These are phyloP conservation scores for Lethenteron camtschaticum DNA, from an alignment of 2,113 vertebrate species.

Conservation along the genomic window DNA sequence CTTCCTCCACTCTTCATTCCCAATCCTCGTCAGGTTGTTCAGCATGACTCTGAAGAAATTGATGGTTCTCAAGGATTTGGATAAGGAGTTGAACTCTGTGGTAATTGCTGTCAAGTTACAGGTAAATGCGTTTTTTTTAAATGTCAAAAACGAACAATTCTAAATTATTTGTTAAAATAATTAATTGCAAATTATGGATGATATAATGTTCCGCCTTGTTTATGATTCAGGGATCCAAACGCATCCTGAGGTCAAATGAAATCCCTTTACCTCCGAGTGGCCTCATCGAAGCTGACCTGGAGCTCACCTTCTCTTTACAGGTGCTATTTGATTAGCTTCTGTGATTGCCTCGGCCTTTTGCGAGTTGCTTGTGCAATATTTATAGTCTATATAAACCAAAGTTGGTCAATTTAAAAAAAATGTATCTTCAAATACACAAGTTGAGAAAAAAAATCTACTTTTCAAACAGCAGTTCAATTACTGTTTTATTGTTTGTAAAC, in stretches of 20 bases:
- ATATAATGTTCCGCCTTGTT: too few relatives aligned
- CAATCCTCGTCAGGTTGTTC: constrained; percentile 32
- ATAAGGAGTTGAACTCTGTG: constrained; percentile 65
- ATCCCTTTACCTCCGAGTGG: constrained; percentile 50
- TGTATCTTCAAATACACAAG: too few relatives aligned
- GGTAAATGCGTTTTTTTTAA: constrained; percentile 18
- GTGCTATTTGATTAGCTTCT: constrained; percentile 15
- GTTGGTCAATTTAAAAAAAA: too few relatives aligned
- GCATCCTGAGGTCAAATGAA: constrained; percentile 70
- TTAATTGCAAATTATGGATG: neutral
- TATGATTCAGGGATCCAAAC: constrained; percentile 45
- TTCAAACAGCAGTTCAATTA: too few relatives aligned
- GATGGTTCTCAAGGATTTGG: constrained; percentile 38
- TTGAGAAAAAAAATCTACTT: too few relatives aligned
- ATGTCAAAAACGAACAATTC: neutral
- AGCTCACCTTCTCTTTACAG: constrained; percentile 69
- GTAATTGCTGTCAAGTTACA: constrained; percentile 74
- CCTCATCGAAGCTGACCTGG: constrained; percentile 55
- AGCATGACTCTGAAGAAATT: constrained; percentile 65
- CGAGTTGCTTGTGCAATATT: too few relatives aligned
- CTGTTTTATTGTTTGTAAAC: too few relatives aligned
- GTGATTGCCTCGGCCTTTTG: too few relatives aligned
- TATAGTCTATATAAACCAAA: too few relatives aligned
- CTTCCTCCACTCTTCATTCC: constrained; percentile 6
- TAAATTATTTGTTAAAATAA: neutral